Evolutionary conservation across 2,113 vertebrate genomes (phyloP).

Genomic region (Scomber japonicus): DNA sequence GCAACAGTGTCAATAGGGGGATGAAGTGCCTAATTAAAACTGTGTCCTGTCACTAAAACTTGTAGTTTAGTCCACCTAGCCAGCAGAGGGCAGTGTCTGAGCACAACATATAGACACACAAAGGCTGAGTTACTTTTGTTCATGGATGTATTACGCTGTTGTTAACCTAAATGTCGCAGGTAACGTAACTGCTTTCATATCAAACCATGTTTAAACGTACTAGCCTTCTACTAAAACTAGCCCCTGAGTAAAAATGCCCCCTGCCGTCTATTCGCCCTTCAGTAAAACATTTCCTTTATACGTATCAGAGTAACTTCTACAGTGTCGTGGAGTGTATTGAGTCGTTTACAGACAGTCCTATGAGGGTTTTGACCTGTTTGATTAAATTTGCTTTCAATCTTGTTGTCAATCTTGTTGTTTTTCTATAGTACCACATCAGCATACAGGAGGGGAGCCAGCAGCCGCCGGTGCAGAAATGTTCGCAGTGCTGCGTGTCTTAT

Average conservation of each 20-base stretch:
- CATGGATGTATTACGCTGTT: not conserved
- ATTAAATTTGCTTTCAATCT: too few relatives aligned
- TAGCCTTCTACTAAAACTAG: slow-evolving; percentile 12
- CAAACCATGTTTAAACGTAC: not conserved
- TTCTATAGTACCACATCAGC: not conserved
- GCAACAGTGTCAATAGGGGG: too few relatives aligned
- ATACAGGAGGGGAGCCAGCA: not conserved
- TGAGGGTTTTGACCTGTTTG: too few relatives aligned
- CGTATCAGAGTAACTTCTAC: not conserved
- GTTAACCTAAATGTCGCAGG: slow-evolving; percentile 2
- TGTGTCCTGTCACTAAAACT: too few relatives aligned
- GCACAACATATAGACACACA: not conserved
- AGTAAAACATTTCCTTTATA: not conserved
- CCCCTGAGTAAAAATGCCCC: not conserved
- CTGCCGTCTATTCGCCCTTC: not conserved
- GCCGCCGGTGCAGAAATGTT: slow-evolving; percentile 1
- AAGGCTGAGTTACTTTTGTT: not conserved
- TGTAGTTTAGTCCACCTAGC: not conserved
- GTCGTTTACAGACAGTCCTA: not conserved
- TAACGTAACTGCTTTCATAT: not conserved
- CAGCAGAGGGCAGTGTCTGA: not conserved
- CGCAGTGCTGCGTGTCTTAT: not conserved
- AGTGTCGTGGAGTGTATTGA: not conserved
- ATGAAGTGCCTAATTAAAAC: too few relatives aligned
- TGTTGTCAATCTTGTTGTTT: too few relatives aligned